Base-by-base conservation (phyloP, 2,113 vertebrate species). In the Aegithalos caudatus region DNA sequence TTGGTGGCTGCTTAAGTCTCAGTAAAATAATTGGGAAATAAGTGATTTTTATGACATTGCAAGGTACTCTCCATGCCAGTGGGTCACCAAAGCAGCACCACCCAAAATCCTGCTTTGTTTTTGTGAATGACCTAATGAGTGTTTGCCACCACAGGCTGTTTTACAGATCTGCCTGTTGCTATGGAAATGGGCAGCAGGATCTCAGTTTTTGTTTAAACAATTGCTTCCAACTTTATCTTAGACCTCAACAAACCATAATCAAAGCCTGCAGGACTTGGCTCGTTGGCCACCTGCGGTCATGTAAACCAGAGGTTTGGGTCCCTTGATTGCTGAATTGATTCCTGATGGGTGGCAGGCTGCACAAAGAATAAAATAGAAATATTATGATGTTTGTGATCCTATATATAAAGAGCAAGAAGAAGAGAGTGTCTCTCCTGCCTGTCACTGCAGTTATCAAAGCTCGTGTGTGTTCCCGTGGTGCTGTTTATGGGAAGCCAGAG, bases 141-240 rank as follows among this genome's bases (percentile, higher is more conserved):
- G 31, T 82, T 79, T 90, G 71, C 67, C 81, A 82, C 67, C 44
- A 18, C 79, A 51, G 70, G 62, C 65, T 74, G 58, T 70, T 67
- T 19, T 85, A 48, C 42, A 81, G 54, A 57, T 78, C 85, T 67
- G 33, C 54, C 62, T 82, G 84, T 95, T 95, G 78, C 96, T 94
- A 88, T 96, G 92, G 92, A 83, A 90, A 90, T 66, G 60, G 51
- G 47, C 90, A 92, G 81, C 71, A 81, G 37, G 74, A 66, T 64
- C 76, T 86, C 74, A 47, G 78, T 7, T 91, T 80, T 76, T 86
- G 42, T 85, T 95, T 50, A 56, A 85, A 54, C 62, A 81, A 72
- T 38, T 3, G 2, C 38, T 95, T 79, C 81, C 47, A 91, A 51
- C 54, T 72, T 58, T 50, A 11, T 76, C 40, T 78, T 78, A 71